Conservation (phyloP, 1,140 invertebrate species). For the Capitella teleta region DNA sequence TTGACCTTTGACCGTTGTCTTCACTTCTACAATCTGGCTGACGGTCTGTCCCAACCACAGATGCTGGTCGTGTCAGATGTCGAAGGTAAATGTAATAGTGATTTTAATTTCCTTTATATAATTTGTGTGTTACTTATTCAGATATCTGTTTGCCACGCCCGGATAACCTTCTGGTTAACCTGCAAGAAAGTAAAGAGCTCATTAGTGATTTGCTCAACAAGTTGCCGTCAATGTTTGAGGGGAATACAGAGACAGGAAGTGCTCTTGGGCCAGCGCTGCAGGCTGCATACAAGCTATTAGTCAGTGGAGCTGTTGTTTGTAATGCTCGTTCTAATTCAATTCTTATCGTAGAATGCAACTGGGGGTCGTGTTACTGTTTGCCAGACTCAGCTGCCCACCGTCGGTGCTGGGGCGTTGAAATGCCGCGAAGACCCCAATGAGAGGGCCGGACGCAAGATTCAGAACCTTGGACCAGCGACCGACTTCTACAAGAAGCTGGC, state of each 20-base stretch:
- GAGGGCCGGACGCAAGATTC: conserved; percentile 50
- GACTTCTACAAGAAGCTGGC: conserved; percentile 98
- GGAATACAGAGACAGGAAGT: conserved; percentile 61
- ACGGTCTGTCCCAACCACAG: conserved; percentile 73
- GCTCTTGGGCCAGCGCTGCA: conserved; percentile 86
- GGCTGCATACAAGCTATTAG: conserved; percentile 83
- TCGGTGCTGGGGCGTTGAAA: conserved; percentile 77
- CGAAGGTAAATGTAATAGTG: conserved; percentile 55
- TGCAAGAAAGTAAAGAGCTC: conserved; percentile 69
- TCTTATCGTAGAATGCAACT: conserved; percentile 58
- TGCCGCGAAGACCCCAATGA: conserved; percentile 75
- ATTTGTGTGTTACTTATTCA: conserved; percentile 19
- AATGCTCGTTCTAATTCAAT: neutral
- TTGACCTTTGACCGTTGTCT: conserved; percentile 82
- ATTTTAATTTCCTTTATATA: neutral
- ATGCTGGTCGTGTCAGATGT: conserved; percentile 86
- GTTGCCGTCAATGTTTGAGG: conserved; percentile 65
- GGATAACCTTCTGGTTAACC: conserved; percentile 84
- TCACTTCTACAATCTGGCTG: conserved; percentile 88
- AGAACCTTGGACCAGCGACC: conserved; percentile 76
- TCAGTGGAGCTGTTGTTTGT: too few relatives aligned
- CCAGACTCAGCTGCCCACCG: conserved; percentile 78
- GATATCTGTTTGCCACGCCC: conserved; percentile 51
- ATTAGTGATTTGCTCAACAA: conserved; percentile 68
- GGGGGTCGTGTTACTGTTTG: conserved; percentile 92